phyloP scores from a whole-genome alignment of 2,888 invertebrate genomes.

The Perdita meconis region DNA sequence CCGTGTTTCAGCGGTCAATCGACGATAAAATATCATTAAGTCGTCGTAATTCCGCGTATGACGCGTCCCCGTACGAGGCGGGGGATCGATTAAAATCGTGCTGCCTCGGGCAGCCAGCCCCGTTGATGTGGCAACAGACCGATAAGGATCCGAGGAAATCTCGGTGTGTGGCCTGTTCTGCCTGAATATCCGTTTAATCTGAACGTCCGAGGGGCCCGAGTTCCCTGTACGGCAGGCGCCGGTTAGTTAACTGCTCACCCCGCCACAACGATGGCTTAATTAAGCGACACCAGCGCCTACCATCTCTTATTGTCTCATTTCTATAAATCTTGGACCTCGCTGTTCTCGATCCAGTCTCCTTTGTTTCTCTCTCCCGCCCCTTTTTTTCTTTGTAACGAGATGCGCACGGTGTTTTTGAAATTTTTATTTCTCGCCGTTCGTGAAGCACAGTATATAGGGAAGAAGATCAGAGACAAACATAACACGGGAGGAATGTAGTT shows the following conservation, averaged over 20 bases:
- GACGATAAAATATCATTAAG: slow-evolving; percentile 43
- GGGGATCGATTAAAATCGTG: slow-evolving; percentile 63
- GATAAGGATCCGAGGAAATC: slow-evolving; percentile 66
- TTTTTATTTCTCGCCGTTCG: slow-evolving; percentile 7
- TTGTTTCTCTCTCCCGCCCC: too few relatives aligned
- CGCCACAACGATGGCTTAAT: slow-evolving; percentile 66
- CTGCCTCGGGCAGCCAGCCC: slow-evolving; percentile 39
- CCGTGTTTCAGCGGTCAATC: slow-evolving; percentile 6
- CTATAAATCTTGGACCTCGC: slow-evolving; percentile 43
- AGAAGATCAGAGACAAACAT: too few relatives aligned
- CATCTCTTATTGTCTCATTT: slow-evolving; percentile 52
- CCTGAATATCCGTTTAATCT: slow-evolving; percentile 63
- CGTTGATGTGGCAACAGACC: slow-evolving; percentile 58
- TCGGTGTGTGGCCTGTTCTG: slow-evolving; percentile 64
- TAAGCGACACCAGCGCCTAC: slow-evolving; percentile 52
- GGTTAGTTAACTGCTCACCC: slow-evolving; percentile 58
- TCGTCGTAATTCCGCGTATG: slow-evolving; percentile 22
- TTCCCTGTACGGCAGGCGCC: slow-evolving; percentile 60
- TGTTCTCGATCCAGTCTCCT: too few relatives aligned
- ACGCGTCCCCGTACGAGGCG: slow-evolving; percentile 17
- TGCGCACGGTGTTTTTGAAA: not conserved
- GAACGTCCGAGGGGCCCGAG: slow-evolving; percentile 44
- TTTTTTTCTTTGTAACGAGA: not conserved
- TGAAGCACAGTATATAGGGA: not conserved
- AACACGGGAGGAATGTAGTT: too few relatives aligned